Conservation (phyloP, 2,797 vertebrate genomes). For the Momotus momota region DNA sequence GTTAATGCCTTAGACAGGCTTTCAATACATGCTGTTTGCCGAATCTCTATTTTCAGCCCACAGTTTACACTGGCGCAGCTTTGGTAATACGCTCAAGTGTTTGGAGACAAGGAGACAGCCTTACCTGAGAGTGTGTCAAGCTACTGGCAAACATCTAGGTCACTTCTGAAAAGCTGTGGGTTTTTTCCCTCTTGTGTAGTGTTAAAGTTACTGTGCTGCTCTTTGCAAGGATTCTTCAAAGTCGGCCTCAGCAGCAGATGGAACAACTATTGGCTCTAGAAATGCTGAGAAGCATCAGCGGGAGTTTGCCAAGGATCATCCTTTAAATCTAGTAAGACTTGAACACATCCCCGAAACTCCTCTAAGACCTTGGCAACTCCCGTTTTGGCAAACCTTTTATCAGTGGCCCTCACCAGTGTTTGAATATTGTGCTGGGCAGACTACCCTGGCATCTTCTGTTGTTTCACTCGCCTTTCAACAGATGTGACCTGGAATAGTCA, state of each 20-base stretch:
- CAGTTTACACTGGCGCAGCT: constrained; percentile 52
- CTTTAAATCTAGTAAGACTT: constrained; percentile 72
- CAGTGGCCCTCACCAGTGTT: constrained; percentile 61
- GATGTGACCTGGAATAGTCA: constrained; percentile 5
- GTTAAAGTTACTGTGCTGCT: constrained; percentile 58
- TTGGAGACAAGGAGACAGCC: constrained; percentile 58
- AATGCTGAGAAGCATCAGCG: constrained; percentile 61
- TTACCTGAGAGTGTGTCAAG: constrained; percentile 51
- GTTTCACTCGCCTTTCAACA: neutral
- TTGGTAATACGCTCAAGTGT: constrained; percentile 35
- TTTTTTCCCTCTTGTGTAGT: neutral
- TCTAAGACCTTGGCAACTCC: constrained; percentile 71
- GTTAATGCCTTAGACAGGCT: constrained; percentile 28
- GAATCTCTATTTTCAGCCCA: constrained; percentile 24
- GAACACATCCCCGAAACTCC: constrained; percentile 66
- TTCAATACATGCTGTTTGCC: constrained; percentile 32
- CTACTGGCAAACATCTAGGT: constrained; percentile 67
- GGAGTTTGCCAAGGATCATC: constrained; percentile 73
- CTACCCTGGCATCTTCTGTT: constrained; percentile 4
- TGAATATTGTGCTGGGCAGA: constrained; percentile 28
- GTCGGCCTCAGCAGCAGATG: constrained; percentile 69
- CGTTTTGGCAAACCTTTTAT: constrained; percentile 64
- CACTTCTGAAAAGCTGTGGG: constrained; percentile 36
- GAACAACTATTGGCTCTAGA: constrained; percentile 70
- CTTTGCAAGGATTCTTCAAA: constrained; percentile 75